Percentiles rank a stretch among this genome's conserved stretches.
Conservation (phyloP, 1,140 invertebrate species). For the Radopholus similis region DNA sequence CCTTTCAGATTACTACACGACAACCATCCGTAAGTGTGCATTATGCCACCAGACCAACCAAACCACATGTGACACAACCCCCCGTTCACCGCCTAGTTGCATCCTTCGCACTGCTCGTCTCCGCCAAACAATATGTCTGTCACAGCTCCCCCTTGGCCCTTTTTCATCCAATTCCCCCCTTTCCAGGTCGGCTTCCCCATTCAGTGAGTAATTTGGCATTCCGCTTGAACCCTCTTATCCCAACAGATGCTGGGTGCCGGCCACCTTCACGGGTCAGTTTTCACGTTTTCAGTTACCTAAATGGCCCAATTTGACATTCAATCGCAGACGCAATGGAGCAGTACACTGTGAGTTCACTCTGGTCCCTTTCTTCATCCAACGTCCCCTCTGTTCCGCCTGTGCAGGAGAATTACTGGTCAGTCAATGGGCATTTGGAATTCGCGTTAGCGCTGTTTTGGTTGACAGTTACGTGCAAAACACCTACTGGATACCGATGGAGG, state of each 20-base stretch:
- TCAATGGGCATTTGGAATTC: not conserved
- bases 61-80: no score
- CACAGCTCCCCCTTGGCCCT: not conserved
- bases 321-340: slow-evolving; percentile 61
- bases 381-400: no score
- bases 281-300: not conserved
- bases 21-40: slow-evolving; percentile 52
- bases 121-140: slow-evolving; percentile 59
- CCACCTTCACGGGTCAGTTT: slow-evolving; percentile 53
- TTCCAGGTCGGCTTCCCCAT: slow-evolving; percentile 52
- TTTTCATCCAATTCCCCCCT: not conserved
- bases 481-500: slow-evolving; percentile 60
- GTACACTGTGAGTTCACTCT: slow-evolving; percentile 53
- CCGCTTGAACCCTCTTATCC: no score
- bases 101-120: slow-evolving; percentile 58
- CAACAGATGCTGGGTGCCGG: slow-evolving; percentile 60
- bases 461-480: slow-evolving; percentile 58
- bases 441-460: not conserved
- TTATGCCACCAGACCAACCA: no score
- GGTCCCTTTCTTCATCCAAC: slow-evolving; percentile 6
- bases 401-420: slow-evolving; percentile 15
- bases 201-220: slow-evolving; percentile 18
- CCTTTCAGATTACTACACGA: slow-evolving; percentile 53
- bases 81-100: no score
- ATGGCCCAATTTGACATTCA: not conserved